A percentile compares a stretch with the other conserved stretches of the same genome.
Conservation (phyloP, 2,797 vertebrate genomes). For the Fistularia commersonii region DNA sequence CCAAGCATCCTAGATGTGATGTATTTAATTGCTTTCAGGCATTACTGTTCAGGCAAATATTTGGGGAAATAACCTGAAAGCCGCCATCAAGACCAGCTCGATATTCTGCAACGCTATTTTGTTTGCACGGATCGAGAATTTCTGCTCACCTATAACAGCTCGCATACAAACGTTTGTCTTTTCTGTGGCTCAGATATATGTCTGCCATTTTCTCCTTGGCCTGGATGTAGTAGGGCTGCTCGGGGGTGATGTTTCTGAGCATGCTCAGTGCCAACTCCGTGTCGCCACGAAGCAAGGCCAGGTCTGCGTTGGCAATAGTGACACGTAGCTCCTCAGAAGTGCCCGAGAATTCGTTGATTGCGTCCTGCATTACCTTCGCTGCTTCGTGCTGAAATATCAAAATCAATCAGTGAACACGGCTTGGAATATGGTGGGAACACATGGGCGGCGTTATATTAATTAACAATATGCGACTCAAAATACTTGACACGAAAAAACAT, state of each 20-base stretch:
- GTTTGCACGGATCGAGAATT: background rate
- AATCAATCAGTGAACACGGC: constrained; percentile 5
- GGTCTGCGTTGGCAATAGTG: constrained; percentile 89
- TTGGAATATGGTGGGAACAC: background rate
- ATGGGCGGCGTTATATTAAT: background rate
- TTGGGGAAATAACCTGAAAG: too few relatives aligned
- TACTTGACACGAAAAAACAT: background rate
- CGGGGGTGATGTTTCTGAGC: constrained; percentile 86
- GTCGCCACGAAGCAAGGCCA: constrained; percentile 88
- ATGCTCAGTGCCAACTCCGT: constrained; percentile 87
- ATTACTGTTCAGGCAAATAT: too few relatives aligned
- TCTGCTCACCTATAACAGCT: constrained; percentile 90
- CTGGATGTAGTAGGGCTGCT: constrained; percentile 91
- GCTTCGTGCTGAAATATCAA: constrained; percentile 86
- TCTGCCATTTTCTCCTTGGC: constrained; percentile 97
- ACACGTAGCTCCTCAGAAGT: constrained; percentile 90
- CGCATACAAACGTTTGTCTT: constrained; percentile 89
- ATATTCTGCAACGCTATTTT: too few relatives aligned
- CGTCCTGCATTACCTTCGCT: constrained; percentile 93
- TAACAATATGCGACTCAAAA: too few relatives aligned
- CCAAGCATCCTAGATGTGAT: too few relatives aligned
- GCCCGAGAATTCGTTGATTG: constrained; percentile 94
- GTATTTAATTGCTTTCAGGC: too few relatives aligned
- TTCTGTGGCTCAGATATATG: constrained; percentile 90
- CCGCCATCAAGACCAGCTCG: too few relatives aligned